Evolutionary conservation across 2,797 vertebrate genomes (phyloP).

Genomic region (Neosilurus hyrtlii): DNA sequence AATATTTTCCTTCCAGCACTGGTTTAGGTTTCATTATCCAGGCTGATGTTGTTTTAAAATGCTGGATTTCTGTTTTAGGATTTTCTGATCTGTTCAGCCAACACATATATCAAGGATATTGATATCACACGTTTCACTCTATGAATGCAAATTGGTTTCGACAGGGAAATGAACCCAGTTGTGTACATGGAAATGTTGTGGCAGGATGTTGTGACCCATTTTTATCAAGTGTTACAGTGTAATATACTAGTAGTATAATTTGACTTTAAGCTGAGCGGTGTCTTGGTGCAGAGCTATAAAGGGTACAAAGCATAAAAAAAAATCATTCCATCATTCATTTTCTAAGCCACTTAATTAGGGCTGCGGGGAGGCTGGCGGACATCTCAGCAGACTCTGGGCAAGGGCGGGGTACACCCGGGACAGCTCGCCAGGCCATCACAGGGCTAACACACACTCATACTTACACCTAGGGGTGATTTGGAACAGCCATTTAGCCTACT

Average conservation of each 20-base stretch:
- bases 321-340: background rate
- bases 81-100: background rate
- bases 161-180: background rate
- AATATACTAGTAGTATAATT: too few species aligned
- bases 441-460: too few species aligned
- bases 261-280: background rate
- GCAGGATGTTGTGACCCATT: background rate
- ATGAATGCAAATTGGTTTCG: background rate
- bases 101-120: background rate
- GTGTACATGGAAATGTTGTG: background rate
- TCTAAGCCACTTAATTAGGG: too few species aligned
- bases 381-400: too few species aligned
- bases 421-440: too few species aligned
- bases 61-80: background rate
- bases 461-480: too few species aligned
- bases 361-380: too few species aligned
- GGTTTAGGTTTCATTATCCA: background rate
- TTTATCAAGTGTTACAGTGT: background rate
- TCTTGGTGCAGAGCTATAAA: background rate
- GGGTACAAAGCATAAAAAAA: background rate
- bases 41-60: background rate
- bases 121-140: too few species aligned
- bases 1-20: background rate
- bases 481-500: too few species aligned
- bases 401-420: too few species aligned